These are phyloP conservation scores for Malurus elegans DNA, from an alignment of 2,113 vertebrate genomes.

Conservation along the genomic window DNA sequence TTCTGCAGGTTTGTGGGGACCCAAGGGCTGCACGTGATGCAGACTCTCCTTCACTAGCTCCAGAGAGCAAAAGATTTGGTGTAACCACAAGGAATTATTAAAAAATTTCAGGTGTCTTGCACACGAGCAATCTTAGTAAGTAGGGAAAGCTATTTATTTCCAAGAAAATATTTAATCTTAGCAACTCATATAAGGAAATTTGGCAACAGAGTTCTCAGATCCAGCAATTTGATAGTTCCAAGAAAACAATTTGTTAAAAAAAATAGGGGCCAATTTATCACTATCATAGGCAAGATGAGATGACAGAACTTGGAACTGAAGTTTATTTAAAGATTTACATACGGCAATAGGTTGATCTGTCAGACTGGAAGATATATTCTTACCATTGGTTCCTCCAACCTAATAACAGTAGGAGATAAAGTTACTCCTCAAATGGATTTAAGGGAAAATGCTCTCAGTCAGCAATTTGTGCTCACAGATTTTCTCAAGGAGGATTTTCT, in stretches of 20 bases:
- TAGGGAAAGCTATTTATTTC: neutral
- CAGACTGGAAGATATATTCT: conserved; percentile 75
- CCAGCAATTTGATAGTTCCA: conserved; percentile 17
- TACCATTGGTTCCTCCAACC: conserved; percentile 78
- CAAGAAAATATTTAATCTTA: neutral
- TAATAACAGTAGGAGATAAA: conserved; percentile 76
- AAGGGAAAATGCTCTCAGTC: conserved; percentile 13
- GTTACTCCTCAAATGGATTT: conserved; percentile 58
- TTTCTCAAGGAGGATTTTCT: neutral
- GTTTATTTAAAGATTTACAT: conserved; percentile 73
- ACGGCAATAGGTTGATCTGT: conserved; percentile 78
- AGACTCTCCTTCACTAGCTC: neutral
- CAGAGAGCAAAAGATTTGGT: neutral
- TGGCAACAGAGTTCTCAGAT: neutral
- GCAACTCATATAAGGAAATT: neutral
- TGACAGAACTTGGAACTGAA: conserved; percentile 71
- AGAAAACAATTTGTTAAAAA: neutral
- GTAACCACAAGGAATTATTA: neutral
- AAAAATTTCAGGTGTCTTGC: neutral
- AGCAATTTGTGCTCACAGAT: neutral
- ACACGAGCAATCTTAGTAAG: neutral
- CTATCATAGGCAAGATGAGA: conserved; percentile 51
- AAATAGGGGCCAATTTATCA: conserved; percentile 70
- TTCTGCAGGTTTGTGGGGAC: neutral
- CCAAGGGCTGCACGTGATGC: neutral